These are phyloP conservation scores for Corythornis leucogaster DNA, from an alignment of 2,797 vertebrate species.

Conservation along the genomic window DNA sequence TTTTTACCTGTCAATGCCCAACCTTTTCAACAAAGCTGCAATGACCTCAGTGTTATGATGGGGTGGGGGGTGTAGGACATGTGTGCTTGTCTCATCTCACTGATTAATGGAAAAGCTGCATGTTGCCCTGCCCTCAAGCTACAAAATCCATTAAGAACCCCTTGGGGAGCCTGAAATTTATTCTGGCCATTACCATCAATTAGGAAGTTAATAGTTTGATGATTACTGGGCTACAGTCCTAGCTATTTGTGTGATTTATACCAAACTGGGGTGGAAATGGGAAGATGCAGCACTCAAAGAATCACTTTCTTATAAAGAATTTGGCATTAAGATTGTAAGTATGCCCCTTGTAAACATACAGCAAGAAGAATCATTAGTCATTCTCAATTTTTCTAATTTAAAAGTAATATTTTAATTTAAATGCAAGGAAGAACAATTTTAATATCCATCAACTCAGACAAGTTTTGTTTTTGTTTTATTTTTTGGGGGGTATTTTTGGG, in stretches of 20 bases:
- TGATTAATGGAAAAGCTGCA: constrained; percentile 53
- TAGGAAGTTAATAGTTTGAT: constrained; percentile 62
- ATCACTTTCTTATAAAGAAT: constrained; percentile 1
- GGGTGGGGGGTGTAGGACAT: not conserved
- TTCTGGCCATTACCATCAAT: constrained; percentile 63
- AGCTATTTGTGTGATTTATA: constrained; percentile 65
- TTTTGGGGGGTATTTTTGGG: too few species aligned
- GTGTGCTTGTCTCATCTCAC: constrained; percentile 12
- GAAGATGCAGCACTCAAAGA: constrained; percentile 1
- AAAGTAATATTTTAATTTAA: constrained; percentile 20
- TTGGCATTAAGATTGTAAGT: not conserved
- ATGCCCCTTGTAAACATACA: not conserved
- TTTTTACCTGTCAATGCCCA: not conserved
- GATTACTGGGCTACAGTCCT: constrained; percentile 40
- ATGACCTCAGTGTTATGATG: not conserved
- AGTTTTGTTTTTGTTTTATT: not conserved
- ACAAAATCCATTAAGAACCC: constrained; percentile 64
- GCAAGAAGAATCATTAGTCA: not conserved
- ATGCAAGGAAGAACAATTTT: not conserved
- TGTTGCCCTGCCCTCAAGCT: constrained; percentile 48
- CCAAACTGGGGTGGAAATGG: not conserved
- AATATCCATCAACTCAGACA: not conserved
- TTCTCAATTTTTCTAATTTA: not conserved
- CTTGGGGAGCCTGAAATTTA: constrained; percentile 61
- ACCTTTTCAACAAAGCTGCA: not conserved